Base-by-base conservation (phyloP, 2,888 invertebrate species). In the Odontocerum albicorne region DNA sequence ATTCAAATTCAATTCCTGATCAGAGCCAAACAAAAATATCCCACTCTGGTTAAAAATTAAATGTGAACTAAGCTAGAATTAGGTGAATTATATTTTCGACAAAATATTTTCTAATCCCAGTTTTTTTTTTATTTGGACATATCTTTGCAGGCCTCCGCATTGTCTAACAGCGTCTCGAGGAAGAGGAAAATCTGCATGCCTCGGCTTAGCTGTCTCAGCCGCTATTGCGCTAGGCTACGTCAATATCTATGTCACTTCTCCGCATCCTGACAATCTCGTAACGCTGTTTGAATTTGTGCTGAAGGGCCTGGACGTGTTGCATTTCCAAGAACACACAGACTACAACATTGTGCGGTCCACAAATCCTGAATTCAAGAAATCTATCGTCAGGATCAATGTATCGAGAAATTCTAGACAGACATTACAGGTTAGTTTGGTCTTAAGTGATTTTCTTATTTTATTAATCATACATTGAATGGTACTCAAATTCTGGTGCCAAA, bases 221-320 rank as follows among this genome's bases (percentile, higher is more conserved):
- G 89, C 92, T 0, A 81, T 93, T 2, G 59, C 55, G 6, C 33
- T 61, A 17, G 86, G 88, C 20, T 92, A 92, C 68, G 91, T 94
- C 32, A 96, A 96, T 70, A 90, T 97, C 59, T 98, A 96, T 74
- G 96, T 99, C 31, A 97, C 99, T 0, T 95, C 96, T 49, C 99
- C 99, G 0, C 92, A 93, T 69, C 98, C 99, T 0, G 99, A 99
- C 73, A 99, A 99, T 77, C 82, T 99, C 68, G 93, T 92, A 57
- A 99, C 99, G 0, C 79, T 99, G 7, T 99, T 99, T 72, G 94
- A 98, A 70, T 99, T 99, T 71, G 82, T 97, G 2, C 85, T 97
- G 50, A 96, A 96, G 79, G 96, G 96, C 0, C 88, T 97, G 65
- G 96, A 98, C 72, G 92, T 90, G 0, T 76, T 99, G 42, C 87